Evolutionary conservation across 53 echinoderm and acorn worm genomes (phyloP).

Genomic region (Astropecten irregularis): DNA sequence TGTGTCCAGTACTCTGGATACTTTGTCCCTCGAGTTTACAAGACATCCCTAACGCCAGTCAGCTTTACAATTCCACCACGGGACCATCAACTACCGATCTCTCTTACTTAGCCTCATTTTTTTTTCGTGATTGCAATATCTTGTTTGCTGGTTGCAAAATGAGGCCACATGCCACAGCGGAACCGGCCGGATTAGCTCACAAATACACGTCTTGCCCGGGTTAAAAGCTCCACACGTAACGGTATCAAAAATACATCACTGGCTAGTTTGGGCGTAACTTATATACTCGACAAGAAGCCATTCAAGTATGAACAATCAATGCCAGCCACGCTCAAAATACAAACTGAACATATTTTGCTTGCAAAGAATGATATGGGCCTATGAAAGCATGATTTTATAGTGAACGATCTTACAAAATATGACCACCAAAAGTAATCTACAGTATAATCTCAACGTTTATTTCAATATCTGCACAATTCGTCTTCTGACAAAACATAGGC

Average conservation of each 20-base stretch:
- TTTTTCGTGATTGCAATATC: neutral
- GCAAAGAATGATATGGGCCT: too few species aligned
- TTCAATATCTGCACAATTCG: too few species aligned
- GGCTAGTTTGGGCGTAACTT: too few species aligned
- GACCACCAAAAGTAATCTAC: too few species aligned
- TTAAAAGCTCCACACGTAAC: slow-evolving; percentile 4
- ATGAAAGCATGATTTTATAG: too few species aligned
- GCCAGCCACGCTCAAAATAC: too few species aligned
- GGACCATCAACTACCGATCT: slow-evolving; percentile 21
- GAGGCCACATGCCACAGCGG: slow-evolving; percentile 9
- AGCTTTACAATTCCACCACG: neutral
- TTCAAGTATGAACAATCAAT: too few species aligned
- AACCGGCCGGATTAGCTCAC: slow-evolving; percentile 11
- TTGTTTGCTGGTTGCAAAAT: neutral
- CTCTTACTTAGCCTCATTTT: neutral
- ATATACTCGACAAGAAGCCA: too few species aligned
- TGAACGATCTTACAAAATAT: too few species aligned
- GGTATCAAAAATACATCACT: slow-evolving; percentile 12
- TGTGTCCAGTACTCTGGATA: neutral
- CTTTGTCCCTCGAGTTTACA: slow-evolving; percentile 8
- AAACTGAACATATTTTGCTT: too few species aligned
- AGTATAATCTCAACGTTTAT: too few species aligned
- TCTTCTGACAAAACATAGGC: too few species aligned
- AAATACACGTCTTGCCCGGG: slow-evolving; percentile 4
- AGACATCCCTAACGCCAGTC: neutral